Base-by-base conservation (phyloP, 2,797 vertebrate genomes). In the Gobionotothen gibberifrons region DNA sequence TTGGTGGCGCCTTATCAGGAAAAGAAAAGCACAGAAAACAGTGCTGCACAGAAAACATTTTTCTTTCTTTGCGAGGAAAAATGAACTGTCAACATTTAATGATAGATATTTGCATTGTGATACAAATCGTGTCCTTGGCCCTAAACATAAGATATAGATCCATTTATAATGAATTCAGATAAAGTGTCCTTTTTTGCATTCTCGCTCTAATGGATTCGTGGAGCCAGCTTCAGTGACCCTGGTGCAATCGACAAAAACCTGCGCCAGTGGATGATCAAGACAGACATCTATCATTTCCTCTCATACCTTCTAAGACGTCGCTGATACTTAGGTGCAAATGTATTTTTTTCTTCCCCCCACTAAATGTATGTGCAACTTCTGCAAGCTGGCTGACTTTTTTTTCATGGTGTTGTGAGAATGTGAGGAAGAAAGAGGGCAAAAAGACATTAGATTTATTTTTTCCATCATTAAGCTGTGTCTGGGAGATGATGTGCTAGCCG, bases 401-500 rank as follows among this genome's bases (percentile, higher is more conserved):
- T 89, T 90, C 88, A 90, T 91, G 89, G 80, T 82, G 79, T 84
- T 85, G 85, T 90, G 88, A 89, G 81, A 90, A 86, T 85, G 88
- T 74, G 89, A 68, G 71, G 82, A 81, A 86, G 86, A 90, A 88
- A 85, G 80, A 83, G 89, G 78, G 88, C 90, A 92, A 92, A 94
- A 94, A 94, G 87, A 94, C 94, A 95, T 95, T 94, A 95, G 89
- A 92, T 92, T 85, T 92, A 87, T 93, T 93, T 92, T 95, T 92
- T 95, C 96, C 95, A 94, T 96, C 96, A 96, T 96, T 97, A 97
- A 96, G 95, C 94, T 93, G 95, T 95, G 95, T 95, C 95, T 96
- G 93, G 91, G 95, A 96, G 96, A 97, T 96, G 96, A 96, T 96
- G 96, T 95, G 95, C 94, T 94, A 96, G 95, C 96, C 91, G 94